Conservation (phyloP, 2,888 invertebrate species). For the Athalia cordata region DNA sequence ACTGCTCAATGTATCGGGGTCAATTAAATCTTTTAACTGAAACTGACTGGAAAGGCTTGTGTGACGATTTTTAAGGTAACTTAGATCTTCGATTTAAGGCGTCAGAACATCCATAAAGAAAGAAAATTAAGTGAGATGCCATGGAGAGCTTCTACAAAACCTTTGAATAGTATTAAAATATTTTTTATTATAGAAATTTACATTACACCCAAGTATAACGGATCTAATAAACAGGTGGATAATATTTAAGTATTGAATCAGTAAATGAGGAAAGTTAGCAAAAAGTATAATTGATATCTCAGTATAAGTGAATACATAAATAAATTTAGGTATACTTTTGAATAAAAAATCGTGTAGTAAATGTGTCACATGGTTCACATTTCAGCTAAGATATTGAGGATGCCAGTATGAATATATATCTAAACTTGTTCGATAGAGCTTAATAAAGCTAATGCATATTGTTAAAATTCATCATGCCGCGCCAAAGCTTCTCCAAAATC, state of each 20-base stretch:
- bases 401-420: conserved; percentile 47
- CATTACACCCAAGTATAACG: conserved; percentile 8
- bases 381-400: conserved; percentile 34
- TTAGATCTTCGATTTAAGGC: no score
- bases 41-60: background rate
- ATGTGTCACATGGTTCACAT: conserved; percentile 19
- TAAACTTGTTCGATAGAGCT: conserved; percentile 46
- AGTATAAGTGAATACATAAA: conserved; percentile 30
- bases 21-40: background rate
- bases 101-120: no score
- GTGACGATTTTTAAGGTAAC: no score
- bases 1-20: background rate
- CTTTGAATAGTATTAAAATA: conserved; percentile 41
- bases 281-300: conserved; percentile 5
- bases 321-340: conserved; percentile 1
- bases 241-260: conserved; percentile 23
- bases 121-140: no score
- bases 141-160: background rate
- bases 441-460: background rate
- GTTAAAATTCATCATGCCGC: conserved; percentile 96
- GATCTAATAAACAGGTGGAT: conserved; percentile 10
- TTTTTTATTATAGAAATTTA: conserved; percentile 32
- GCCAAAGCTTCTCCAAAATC: conserved; percentile 98
- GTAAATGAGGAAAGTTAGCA: background rate
- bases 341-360: conserved; percentile 18